Evolutionary conservation across 2,888 invertebrate species (phyloP), one percentile per base, ranked within the genome.

Genomic region (Leptopilina myrica): DNA sequence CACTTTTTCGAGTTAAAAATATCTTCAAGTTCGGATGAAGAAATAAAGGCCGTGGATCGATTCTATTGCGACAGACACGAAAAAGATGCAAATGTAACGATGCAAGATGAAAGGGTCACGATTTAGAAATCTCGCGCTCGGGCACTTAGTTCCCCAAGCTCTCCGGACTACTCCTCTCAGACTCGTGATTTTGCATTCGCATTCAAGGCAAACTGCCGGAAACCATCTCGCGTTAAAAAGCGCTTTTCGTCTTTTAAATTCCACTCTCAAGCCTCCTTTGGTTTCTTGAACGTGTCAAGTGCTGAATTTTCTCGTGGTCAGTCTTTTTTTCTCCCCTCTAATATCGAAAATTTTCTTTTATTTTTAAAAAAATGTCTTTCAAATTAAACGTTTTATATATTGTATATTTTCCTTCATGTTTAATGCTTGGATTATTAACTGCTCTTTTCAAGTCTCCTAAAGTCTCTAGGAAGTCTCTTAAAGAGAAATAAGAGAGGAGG

Each of bases 121-220:
- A 49, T 69, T 69, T 69, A 69, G 69, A 69, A 69, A 53, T 69
- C 53, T 53, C 26, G 26, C 53, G 26, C 69, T 56, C 69, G 53
- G 53, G 69, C 69, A 69, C 69, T 69, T 69, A 53, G 53, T 69
- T 26, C 20, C 33, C 26, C 14, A 69, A 20, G 53, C 11, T 49
- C 9, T 7, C 33, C n/a, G 73, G 46, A 40, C 33, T 33, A 33
- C 33, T 33, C 33, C 66, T 66, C 46, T 7, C 66, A 5, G 56
- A 9, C 73, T 53, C 67, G 77, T 79, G 80, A 79, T 78, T 78
- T 78, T 78, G 79, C 81, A 78, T 73, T 64, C 76, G 65, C 53
- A 59, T 46, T 40, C 33, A 26, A 76, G 73, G 56, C 56, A 73
- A 73, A 73, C 56, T 56, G 33, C 40, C 73, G 56, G 73, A 73